Evolutionary conservation across 2,113 vertebrate species (phyloP), one percentile per base, ranked within the genome.

Genomic region (Tetrax tetrax): DNA sequence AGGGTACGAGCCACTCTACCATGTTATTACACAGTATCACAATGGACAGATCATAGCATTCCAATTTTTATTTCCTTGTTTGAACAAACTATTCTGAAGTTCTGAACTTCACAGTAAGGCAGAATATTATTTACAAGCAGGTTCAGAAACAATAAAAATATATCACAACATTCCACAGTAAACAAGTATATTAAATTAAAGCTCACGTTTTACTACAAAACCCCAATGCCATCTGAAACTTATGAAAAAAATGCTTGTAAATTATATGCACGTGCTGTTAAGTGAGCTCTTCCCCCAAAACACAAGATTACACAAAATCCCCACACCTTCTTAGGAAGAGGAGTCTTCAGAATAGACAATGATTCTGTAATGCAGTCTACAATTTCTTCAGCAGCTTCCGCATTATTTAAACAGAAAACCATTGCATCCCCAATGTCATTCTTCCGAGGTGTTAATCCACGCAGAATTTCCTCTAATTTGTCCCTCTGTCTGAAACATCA

Each of bases 311-410:
- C 3, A 59, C 6, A 90, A 74, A 78, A 87, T 38, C 53, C 47
- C 35, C 86, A 72, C 87, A 99, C 99, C 99, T 99, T 99, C 97
- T 99, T 99, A 61, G 99, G 99, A 89, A 99, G 99, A n/a, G 99
- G 99, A 18, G 99, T 99, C 97, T 99, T 99, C 82, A 99, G 97
- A 97, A 99, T 99, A 56, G 99, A 99, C 93, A 99, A 95, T 1
- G 99, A 99, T 85, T 99, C 99, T 3, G 99, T 98, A 87, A 99
- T 97, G 86, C 99, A 99, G 96, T 99, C 99, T 59, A 99, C 99
- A 75, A 99, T 99, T 98, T 99, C 99, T 95, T 99, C 99, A 51
- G 99, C 99, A 87, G 99, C 99, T 93, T 99, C 99, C 0, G 99
- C 99, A n/a, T 98, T 99, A 88, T 98, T 98, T 35, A 99, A 98